Base-by-base conservation (phyloP, 2,888 invertebrate species). In the Zaprionus lineosus region DNA sequence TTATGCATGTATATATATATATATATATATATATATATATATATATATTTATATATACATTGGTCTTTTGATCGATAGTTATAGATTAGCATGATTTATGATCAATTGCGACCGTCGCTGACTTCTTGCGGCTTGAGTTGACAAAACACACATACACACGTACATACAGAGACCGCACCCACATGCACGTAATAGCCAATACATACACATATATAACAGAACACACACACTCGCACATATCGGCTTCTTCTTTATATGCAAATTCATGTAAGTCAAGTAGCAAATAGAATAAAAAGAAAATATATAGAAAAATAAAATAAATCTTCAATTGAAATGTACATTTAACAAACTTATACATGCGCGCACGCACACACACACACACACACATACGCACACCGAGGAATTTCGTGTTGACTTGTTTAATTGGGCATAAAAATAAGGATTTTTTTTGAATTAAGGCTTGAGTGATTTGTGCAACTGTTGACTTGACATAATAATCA, bases 71-170 rank as follows among this genome's bases (percentile, higher is more conserved):
- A 83, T 83, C 77, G 77, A 81, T 81, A 81, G 79, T 81, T 81
- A 81, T 77, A 83, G 77, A 81, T 81, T 79, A 77, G 67, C 77
- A 63, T 81, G 79, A 81, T 83, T 81, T 83, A 81, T 79, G 84
- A 71, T 71, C 47, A 36, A 57, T 47, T 50, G 53, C 40, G 57
- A 31, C 33, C 19, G 41, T 51, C 36, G 52, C 31, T 47, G 39
- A 14, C 18, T 21, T 63, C 40, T n/a, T 18, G 47, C 46, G 48
- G 33, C 18, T 48, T 24, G 16, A 36, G 52, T 68, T 68, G 67
- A 68, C 67, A 68, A 68, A 63, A 6, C 28, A 28, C 6, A 11
- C 19, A 36, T 16, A 33, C 7, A 34, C 8, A 34, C 8, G 11
- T 9, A 40, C 3, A 34, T 15, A 40, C 2, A 15, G 5, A 11